phyloP scores from a whole-genome alignment of 2,888 invertebrate genomes.

The Pachycephus smyrnensis region DNA sequence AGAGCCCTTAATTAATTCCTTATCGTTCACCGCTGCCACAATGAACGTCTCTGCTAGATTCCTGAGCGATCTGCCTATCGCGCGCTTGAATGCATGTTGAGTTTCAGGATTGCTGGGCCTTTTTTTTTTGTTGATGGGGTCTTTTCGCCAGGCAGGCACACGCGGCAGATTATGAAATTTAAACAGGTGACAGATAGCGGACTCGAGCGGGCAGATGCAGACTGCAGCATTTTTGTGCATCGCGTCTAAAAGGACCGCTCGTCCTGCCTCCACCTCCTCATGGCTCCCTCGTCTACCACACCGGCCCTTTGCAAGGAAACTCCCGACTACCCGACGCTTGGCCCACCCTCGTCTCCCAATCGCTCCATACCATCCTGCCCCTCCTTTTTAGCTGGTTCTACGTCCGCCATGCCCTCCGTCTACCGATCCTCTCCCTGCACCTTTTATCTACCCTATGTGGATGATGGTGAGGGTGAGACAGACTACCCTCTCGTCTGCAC shows the following conservation, averaged over 20 bases:
- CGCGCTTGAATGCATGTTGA: background rate
- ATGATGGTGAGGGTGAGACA: background rate
- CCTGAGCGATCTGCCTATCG: background rate
- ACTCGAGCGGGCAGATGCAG: conserved; percentile 51
- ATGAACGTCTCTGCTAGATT: background rate
- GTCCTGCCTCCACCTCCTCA: conserved; percentile 7
- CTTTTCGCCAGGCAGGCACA: background rate
- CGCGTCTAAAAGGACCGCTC: conserved; percentile 22
- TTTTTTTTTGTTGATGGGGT: background rate
- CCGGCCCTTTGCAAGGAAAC: background rate
- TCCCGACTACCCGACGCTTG: background rate
- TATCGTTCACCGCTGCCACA: background rate
- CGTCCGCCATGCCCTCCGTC: background rate
- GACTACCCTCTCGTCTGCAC: background rate
- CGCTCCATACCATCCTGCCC: conserved; percentile 1
- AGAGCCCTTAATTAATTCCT: background rate
- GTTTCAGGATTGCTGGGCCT: background rate
- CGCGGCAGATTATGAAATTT: conserved; percentile 59
- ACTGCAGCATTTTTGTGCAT: conserved; percentile 41
- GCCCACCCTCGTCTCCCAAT: background rate
- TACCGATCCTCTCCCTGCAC: conserved; percentile 7
- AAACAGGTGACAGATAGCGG: conserved; percentile 64
- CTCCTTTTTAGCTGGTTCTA: conserved; percentile 6
- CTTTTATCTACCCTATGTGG: background rate
- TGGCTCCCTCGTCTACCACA: conserved; percentile 10